phyloP scores from a whole-genome alignment of 1,140 invertebrate species.

The Caerostris darwini region DNA sequence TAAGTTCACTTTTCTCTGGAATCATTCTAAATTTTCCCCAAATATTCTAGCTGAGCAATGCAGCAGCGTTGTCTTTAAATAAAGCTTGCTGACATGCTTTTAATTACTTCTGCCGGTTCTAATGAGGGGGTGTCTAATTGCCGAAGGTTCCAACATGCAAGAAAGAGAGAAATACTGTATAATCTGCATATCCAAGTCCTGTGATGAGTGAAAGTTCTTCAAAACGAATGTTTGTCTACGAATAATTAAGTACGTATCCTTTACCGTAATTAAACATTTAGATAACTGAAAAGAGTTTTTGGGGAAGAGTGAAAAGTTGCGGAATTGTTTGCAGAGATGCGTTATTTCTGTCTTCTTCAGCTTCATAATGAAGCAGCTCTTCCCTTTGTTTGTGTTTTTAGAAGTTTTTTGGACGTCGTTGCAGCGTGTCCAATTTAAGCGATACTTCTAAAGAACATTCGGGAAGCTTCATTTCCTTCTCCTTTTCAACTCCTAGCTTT shows the following conservation, averaged over 20 bases:
- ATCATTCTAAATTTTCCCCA: not conserved
- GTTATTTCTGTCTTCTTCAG: not conserved
- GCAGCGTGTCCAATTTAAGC: not conserved
- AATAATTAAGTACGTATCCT: constrained; percentile 72
- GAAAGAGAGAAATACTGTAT: not conserved
- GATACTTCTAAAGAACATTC: not conserved
- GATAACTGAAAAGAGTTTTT: constrained; percentile 51
- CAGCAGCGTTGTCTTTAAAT: not conserved
- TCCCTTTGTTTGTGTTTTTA: constrained; percentile 54
- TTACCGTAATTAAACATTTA: constrained; percentile 74
- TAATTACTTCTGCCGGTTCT: constrained; percentile 59
- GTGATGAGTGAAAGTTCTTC: constrained; percentile 30
- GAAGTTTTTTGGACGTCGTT: not conserved
- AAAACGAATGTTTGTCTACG: constrained; percentile 68
- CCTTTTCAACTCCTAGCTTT: not conserved
- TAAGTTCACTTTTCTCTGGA: not conserved
- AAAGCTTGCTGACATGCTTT: constrained; percentile 49
- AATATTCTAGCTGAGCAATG: not conserved
- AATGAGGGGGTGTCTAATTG: constrained; percentile 58
- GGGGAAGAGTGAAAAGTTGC: not conserved
- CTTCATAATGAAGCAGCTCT: not conserved
- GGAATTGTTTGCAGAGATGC: not conserved
- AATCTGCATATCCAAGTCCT: not conserved
- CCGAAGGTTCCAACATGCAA: not conserved
- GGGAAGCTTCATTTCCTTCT: not conserved